Percentiles rank a stretch among this genome's conserved stretches.
Conservation (phyloP, 1,140 invertebrate species). For the Nylanderia fulva region DNA sequence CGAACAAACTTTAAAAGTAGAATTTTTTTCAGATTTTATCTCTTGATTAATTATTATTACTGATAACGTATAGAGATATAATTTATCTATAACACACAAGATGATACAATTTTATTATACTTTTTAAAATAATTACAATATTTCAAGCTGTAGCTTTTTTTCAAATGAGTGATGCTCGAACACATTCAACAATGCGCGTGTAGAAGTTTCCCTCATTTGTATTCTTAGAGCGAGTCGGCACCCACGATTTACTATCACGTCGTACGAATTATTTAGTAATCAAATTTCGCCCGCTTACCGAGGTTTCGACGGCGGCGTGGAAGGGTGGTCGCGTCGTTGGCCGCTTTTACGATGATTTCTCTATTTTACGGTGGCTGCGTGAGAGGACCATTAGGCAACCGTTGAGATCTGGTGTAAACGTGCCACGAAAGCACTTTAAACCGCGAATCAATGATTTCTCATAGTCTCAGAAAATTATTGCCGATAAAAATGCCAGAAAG, state of each 20-base stretch:
- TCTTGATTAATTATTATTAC: not conserved
- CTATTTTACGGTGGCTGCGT: slow-evolving; percentile 84
- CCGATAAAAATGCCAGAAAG: not conserved
- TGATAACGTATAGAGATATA: not conserved
- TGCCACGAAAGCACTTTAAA: slow-evolving; percentile 57
- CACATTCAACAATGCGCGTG: slow-evolving; percentile 36
- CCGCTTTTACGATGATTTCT: slow-evolving; percentile 83
- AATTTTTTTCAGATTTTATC: not conserved
- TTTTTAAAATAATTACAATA: slow-evolving; percentile 5
- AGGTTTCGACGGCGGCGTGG: slow-evolving; percentile 53
- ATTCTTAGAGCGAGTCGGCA: slow-evolving; percentile 82
- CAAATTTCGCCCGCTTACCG: slow-evolving; percentile 81
- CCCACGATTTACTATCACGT: slow-evolving; percentile 85
- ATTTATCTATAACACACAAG: too few relatives aligned
- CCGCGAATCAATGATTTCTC: slow-evolving; percentile 11
- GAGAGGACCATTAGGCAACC: slow-evolving; percentile 80
- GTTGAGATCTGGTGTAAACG: slow-evolving; percentile 64
- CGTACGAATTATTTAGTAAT: slow-evolving; percentile 86
- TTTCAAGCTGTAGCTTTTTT: not conserved
- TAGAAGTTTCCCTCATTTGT: slow-evolving; percentile 84
- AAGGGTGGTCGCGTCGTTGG: slow-evolving; percentile 65
- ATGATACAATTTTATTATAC: not conserved
- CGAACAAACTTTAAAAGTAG: not conserved
- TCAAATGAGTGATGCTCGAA: slow-evolving; percentile 22
- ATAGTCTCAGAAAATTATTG: slow-evolving; percentile 3